phyloP scores from a whole-genome alignment of 2,113 vertebrate species.

The Axis porcinus region DNA sequence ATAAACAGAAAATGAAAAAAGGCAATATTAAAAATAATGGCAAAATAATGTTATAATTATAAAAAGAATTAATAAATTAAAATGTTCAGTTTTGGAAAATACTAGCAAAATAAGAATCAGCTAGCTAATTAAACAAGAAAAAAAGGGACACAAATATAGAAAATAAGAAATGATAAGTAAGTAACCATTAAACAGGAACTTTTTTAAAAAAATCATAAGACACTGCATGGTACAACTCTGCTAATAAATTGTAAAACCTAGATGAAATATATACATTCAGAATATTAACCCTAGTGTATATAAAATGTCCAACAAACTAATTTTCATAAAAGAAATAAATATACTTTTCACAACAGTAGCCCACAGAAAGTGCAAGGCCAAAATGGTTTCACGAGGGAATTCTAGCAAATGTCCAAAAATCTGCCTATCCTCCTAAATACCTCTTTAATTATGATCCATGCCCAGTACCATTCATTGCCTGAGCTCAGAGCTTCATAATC shows the following conservation, averaged over 20 bases:
- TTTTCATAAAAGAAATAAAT: background rate
- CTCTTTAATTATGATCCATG: background rate
- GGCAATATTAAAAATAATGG: background rate
- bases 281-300: background rate
- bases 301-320: background rate
- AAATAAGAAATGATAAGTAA: background rate
- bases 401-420: background rate
- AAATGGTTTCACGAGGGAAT: background rate
- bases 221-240: background rate
- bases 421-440: background rate
- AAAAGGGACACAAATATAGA: background rate
- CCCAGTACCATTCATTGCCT: background rate
- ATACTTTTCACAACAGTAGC: background rate
- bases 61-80: background rate
- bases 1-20: background rate
- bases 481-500: background rate
- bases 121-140: background rate
- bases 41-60: background rate
- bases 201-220: background rate
- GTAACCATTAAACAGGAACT: background rate
- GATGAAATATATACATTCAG: background rate
- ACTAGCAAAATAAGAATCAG: background rate
- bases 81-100: background rate
- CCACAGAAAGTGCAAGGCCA: background rate
- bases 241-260: background rate